These are phyloP conservation scores for Emys orbicularis DNA, from an alignment of 2,797 vertebrate genomes.

Conservation along the genomic window DNA sequence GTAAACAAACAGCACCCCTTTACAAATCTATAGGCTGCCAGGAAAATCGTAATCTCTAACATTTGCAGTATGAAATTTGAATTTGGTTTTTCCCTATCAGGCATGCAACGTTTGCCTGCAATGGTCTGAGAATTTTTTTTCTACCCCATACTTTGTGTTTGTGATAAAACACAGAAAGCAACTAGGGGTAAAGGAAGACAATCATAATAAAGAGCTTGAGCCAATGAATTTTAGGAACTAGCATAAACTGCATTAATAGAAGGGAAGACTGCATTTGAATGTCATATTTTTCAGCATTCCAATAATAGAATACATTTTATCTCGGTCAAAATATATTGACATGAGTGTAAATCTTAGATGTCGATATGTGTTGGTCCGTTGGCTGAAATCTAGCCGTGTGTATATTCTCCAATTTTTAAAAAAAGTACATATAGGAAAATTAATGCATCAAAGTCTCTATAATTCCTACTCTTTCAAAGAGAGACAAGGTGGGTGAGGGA, in stretches of 20 bases:
- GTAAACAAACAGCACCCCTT: conserved; percentile 85
- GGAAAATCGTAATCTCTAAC: conserved; percentile 77
- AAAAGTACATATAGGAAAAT: neutral
- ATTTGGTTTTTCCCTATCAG: conserved; percentile 69
- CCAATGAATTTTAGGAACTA: conserved; percentile 75
- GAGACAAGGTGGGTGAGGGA: neutral
- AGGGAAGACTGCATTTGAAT: conserved; percentile 45
- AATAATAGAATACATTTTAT: conserved; percentile 69
- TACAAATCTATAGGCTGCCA: conserved; percentile 73
- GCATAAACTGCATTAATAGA: conserved; percentile 65
- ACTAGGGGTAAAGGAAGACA: conserved; percentile 67
- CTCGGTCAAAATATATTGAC: conserved; percentile 59
- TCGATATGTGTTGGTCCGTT: conserved; percentile 23
- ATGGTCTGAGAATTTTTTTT: conserved; percentile 51
- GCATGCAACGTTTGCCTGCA: conserved; percentile 70
- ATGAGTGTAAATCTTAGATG: conserved; percentile 51
- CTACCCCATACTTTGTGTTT: conserved; percentile 53
- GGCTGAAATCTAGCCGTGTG: conserved; percentile 47
- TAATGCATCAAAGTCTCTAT: neutral
- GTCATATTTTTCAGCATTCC: conserved; percentile 56
- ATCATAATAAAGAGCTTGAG: conserved; percentile 68
- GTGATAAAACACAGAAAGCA: conserved; percentile 66
- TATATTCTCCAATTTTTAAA: conserved; percentile 51
- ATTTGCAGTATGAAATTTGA: conserved; percentile 80
- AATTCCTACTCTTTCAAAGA: neutral